Evolutionary conservation across 2,797 vertebrate genomes (phyloP), one percentile per base, ranked within the genome.

Genomic region (Florisuga fusca): DNA sequence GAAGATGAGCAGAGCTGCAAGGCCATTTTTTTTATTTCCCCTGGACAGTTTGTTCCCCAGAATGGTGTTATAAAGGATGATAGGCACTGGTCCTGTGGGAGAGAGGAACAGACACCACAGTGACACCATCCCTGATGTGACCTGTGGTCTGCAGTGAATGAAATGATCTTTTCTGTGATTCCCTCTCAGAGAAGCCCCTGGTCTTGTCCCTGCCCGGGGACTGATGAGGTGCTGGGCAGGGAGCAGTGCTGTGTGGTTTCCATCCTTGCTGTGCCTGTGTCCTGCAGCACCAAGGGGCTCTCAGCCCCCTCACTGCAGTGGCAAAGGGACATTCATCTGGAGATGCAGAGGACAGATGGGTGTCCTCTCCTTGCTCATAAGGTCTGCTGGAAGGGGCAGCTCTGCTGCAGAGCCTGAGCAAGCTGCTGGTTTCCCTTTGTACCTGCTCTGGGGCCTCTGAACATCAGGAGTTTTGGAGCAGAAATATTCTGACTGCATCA

Each of bases 1-100:
- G 57, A 78, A 89, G 91, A 96, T 92, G 78, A 94, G 75, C 36
- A 45, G 80, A 84, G 75, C 74, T 94, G 78, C 50, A 85, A 90
- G 72, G 36, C 57, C 3, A 4, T 34, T 59, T 29, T 57, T 74
- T 31, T 59, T 50, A 13, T 8, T 0, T 1, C 9, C 36, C 74
- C 51, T 26, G 12, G 78, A 48, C 31, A 48, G 51, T 90, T 94
- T 89, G 71, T 90, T 94, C 80, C 50, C 51, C 22, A 9, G 50
- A 74, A 83, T 38, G 41, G 12, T 74, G 84, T 68, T 84, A 84
- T 66, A 38, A 55, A 46, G 64, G 69, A 66, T 90, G 92, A 59
- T 16, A 79, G 67, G 59, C 3, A 0, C 48, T 75, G 36, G n/a
- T 81, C 45, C 41, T 43, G 34, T 27, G 71, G 58, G 71, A 87